Evolutionary conservation across 2,797 vertebrate species (phyloP), one percentile per base, ranked within the genome.

Genomic region (Crenuchus spilurus): DNA sequence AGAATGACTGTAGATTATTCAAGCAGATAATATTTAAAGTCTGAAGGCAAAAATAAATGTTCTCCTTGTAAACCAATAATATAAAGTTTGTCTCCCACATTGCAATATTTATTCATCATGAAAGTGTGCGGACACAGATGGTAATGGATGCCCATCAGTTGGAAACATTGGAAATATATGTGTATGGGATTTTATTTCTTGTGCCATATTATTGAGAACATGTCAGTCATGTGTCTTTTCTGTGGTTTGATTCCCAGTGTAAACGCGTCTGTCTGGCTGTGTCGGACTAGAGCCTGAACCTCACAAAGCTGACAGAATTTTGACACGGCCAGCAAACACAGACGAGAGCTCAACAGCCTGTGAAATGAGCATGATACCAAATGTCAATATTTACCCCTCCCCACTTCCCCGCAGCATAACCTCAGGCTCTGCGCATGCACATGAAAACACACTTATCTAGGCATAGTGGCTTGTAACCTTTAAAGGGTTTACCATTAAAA

Each of bases 331-430:
- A 84, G 86, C 85, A 89, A 88, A 85, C 84, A 82, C 87, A 88
- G 91, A 91, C 90, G 90, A 89, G 86, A 39, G 83, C 83, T 90
- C 91, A 92, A 89, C 88, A 77, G 87, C 89, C 90, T 92, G 92
- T 92, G 92, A 93, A 94, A 92, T 93, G 89, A 94, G 91, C 91
- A 89, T 80, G 88, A 81, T 87, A 86, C 0, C 82, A 90, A 91
- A 87, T 74, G 76, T 88, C 90, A 86, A 54, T 65, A 61, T 61
- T 57, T 75, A 31, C 33, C 44, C 44, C 57, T 68, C 35, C 51
- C 35, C 55, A 11, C 57, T 51, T 41, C 54, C 55, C 64, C 42
- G 20, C 20, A 49, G 63, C 13, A n/a, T 44, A 16, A 49, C 33
- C 44, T 26, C 48, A 14, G 41, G 24, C 54, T 60, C 2, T 31